Conservation (phyloP, 2,797 vertebrate species). For the Pelodytes ibericus region DNA sequence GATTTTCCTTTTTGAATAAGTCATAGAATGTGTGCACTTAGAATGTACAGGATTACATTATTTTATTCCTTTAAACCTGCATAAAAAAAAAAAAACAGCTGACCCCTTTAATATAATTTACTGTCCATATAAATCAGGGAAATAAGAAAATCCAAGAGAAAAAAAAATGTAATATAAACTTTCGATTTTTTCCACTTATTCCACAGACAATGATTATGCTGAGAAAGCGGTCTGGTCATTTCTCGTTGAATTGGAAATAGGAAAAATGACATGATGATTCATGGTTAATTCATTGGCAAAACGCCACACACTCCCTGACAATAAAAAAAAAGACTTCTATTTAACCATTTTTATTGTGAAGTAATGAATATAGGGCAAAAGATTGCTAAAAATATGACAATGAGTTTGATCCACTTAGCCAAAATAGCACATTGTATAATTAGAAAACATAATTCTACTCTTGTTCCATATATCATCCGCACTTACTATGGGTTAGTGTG, state of each 20-base stretch:
- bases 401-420: slow-evolving; percentile 46
- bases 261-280: slow-evolving; percentile 46
- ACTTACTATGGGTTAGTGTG: slow-evolving; percentile 17
- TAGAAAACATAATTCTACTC: slow-evolving; percentile 27
- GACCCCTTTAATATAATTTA: neutral
- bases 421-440: slow-evolving; percentile 32
- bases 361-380: slow-evolving; percentile 32
- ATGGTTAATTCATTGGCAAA: slow-evolving; percentile 37
- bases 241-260: slow-evolving; percentile 27
- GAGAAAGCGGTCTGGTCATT: slow-evolving; percentile 34
- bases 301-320: slow-evolving; percentile 26
- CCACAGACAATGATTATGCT: slow-evolving; percentile 36
- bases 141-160: slow-evolving; percentile 15
- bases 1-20: no score
- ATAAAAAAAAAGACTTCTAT: slow-evolving; percentile 23
- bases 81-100: neutral
- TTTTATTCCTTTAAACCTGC: neutral
- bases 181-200: slow-evolving; percentile 19
- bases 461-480: slow-evolving; percentile 31
- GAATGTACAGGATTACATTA: no score
- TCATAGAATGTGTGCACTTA: no score
- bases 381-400: slow-evolving; percentile 27
- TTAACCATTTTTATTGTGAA: slow-evolving; percentile 29
- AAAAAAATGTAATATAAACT: slow-evolving; percentile 4
- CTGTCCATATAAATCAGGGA: neutral